phyloP scores from a whole-genome alignment of 1,140 invertebrate genomes.

The Brachionus plicatilis region DNA sequence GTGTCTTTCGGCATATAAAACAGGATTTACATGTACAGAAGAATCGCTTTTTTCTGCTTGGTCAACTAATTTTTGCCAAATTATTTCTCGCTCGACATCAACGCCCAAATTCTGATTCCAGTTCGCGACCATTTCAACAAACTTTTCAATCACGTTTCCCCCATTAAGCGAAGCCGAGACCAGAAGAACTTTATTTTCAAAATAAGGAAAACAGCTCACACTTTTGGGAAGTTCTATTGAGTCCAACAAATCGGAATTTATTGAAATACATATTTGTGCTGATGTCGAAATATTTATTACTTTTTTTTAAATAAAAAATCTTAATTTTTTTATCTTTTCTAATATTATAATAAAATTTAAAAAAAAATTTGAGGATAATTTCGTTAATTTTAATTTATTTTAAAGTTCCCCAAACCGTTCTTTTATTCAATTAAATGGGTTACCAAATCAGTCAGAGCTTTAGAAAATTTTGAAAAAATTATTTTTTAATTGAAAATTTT shows the following conservation, averaged over 20 bases:
- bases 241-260: not conserved
- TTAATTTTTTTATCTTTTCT: too few relatives aligned
- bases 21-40: conserved; percentile 58
- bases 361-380: too few relatives aligned
- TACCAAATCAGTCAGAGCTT: too few relatives aligned
- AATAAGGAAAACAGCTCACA: conserved; percentile 67
- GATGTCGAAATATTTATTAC: conserved; percentile 82
- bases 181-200: conserved; percentile 68
- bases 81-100: conserved; percentile 57
- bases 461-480: too few relatives aligned
- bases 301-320: not conserved
- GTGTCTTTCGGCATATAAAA: conserved; percentile 73
- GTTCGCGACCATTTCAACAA: conserved; percentile 73
- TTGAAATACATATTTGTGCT: conserved; percentile 72
- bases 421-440: too few relatives aligned
- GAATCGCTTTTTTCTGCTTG: conserved; percentile 58
- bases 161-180: conserved; percentile 80
- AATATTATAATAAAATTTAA: too few relatives aligned
- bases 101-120: conserved; percentile 71
- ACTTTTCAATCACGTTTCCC: conserved; percentile 74
- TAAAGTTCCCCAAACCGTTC: too few relatives aligned
- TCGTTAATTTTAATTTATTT: too few relatives aligned
- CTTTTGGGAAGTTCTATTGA: not conserved
- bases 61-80: conserved; percentile 68
- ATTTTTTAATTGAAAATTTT: too few relatives aligned